These are phyloP conservation scores for Drosophila limbata DNA, from an alignment of 2,888 invertebrate genomes.

Conservation along the genomic window DNA sequence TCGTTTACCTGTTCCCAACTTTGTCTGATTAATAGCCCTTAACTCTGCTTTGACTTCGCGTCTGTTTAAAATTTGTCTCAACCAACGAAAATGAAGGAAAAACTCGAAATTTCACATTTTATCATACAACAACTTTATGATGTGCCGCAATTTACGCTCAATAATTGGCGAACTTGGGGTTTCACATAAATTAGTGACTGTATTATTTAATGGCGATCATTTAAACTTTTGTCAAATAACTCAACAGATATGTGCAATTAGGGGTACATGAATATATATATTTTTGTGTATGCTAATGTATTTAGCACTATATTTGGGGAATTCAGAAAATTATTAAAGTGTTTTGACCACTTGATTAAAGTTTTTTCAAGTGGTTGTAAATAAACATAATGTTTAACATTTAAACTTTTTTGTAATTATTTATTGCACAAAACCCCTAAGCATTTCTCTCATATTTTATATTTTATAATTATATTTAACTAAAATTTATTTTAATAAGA, in stretches of 20 bases:
- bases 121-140: slow-evolving; percentile 51
- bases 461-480: not conserved
- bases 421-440: not conserved
- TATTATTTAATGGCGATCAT: slow-evolving; percentile 35
- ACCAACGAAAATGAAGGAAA: slow-evolving; percentile 1
- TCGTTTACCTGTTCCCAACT: slow-evolving; percentile 43
- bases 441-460: not conserved
- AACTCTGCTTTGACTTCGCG: slow-evolving; percentile 53
- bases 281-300: not conserved
- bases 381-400: not conserved
- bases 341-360: not conserved
- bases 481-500: not conserved
- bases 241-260: not conserved
- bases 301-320: not conserved
- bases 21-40: slow-evolving; percentile 71
- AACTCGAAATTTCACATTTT: slow-evolving; percentile 44
- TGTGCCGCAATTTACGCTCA: slow-evolving; percentile 69
- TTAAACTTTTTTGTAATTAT: not conserved
- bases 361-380: not conserved
- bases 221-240: slow-evolving; percentile 13
- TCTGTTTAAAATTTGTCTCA: slow-evolving; percentile 1
- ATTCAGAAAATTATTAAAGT: not conserved
- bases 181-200: slow-evolving; percentile 46
- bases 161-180: slow-evolving; percentile 60
- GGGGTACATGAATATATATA: not conserved